phyloP scores from a whole-genome alignment of 2,113 vertebrate species.

The Oreotrochilus melanogaster region DNA sequence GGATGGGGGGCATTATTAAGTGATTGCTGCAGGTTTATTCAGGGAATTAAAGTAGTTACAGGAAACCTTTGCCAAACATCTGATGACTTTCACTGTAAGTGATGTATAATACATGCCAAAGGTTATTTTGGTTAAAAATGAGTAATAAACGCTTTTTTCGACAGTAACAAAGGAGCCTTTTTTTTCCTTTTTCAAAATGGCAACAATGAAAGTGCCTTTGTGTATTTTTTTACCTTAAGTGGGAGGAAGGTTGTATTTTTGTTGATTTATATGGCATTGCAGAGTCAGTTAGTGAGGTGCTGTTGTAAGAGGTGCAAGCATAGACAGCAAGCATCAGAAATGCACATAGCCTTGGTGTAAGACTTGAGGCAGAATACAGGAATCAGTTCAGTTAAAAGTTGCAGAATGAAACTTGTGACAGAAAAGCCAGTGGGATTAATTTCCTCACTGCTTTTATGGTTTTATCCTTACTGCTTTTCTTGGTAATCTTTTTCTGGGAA shows the following conservation, averaged over 20 bases:
- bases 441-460: background rate
- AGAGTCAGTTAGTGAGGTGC: background rate
- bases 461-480: conserved; percentile 10
- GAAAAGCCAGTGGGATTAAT: background rate
- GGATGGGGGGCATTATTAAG: background rate
- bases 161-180: background rate
- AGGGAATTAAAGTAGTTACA: background rate
- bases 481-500: conserved; percentile 25
- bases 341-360: background rate
- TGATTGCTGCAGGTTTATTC: background rate
- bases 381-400: background rate
- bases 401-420: background rate
- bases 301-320: background rate
- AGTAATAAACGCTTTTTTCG: background rate
- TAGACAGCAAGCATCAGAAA: background rate
- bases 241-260: background rate
- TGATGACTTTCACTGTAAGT: background rate
- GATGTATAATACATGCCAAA: background rate
- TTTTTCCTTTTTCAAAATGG: background rate
- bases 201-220: background rate
- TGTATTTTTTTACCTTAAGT: background rate
- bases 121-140: conserved; percentile 6
- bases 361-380: background rate
- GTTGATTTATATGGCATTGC: background rate
- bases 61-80: background rate